Evolutionary conservation across 2,888 invertebrate species (phyloP), one percentile per base, ranked within the genome.

Genomic region (Protonemura montana): DNA sequence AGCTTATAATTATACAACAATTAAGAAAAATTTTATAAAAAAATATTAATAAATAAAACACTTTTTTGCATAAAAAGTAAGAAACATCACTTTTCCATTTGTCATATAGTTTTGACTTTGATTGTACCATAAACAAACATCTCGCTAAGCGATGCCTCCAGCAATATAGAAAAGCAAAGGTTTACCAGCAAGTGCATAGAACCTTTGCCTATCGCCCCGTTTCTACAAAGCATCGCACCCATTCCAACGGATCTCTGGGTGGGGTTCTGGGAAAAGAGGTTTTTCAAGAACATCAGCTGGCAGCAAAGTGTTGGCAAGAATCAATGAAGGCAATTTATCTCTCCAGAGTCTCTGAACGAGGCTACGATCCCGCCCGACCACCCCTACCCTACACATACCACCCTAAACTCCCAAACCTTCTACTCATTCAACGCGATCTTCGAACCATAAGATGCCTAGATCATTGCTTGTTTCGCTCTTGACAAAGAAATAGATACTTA

Each of bases 281-380:
- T 10, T 10, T 59, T 10, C 16, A 59, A 59, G 59, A 59, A 59
- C 59, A 59, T 59, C 59, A 59, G 59, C 59, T 21, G 59, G 59
- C 16, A 16, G 59, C 59, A 59, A 59, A 59, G 59, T 59, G 59
- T 59, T 59, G 59, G 59, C 59, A 59, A 59, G 59, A 59, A 59
- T 59, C 59, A 59, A 59, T 59, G 59, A 59, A 59, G 59, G 59
- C 59, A 59, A 59, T 59, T 59, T 59, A 59, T 59, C 59, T 59
- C 59, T 59, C 59, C 59, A 59, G 59, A 59, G 59, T 59, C 59
- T 10, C 1, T 59, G 59, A 59, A 21, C 21, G 35, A 10, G 35
- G 35, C 35, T 35, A 35, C 35, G 35, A 10, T 35, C 35, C 10
- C 35, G 5, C 35, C 35, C 35, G n/a, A n/a, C 35, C 35, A 3